phyloP scores from a whole-genome alignment of 2,888 invertebrate genomes.

The Stenodera caucasica region DNA sequence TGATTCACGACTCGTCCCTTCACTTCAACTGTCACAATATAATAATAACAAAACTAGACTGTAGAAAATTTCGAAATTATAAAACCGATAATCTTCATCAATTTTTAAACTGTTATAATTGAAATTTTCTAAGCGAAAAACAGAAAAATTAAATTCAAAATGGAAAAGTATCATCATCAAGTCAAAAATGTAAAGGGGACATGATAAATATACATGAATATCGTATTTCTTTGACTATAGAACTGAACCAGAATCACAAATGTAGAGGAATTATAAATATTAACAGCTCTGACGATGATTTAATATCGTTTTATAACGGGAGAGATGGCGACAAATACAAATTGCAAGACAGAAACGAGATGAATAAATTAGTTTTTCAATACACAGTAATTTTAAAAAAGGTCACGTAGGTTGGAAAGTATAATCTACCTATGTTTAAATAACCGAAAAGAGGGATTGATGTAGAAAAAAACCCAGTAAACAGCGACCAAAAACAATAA shows the following conservation, averaged over 20 bases:
- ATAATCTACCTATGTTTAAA: neutral
- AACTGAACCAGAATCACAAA: constrained; percentile 20
- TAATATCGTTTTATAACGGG: constrained; percentile 26
- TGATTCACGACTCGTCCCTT: constrained; percentile 2
- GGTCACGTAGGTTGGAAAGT: constrained; percentile 13
- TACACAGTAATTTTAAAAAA: constrained; percentile 2
- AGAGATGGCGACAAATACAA: constrained; percentile 18
- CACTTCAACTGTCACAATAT: neutral
- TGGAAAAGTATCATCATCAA: neutral
- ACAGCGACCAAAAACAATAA: too few species aligned
- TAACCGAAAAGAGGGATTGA: neutral
- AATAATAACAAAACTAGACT: neutral
- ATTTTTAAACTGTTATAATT: too few species aligned
- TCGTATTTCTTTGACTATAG: constrained; percentile 10
- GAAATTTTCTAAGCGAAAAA: too few species aligned
- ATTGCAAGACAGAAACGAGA: constrained; percentile 13
- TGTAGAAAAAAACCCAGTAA: too few species aligned
- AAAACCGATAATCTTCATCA: too few species aligned
- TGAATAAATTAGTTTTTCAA: constrained; percentile 22
- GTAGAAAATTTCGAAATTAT: neutral
- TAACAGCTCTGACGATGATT: constrained; percentile 22
- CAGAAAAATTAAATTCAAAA: neutral
- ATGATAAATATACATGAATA: constrained; percentile 25
- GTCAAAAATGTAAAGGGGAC: too few species aligned
- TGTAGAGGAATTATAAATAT: constrained; percentile 25